Percentiles rank a stretch among this genome's conserved stretches.
phyloP scores from a whole-genome alignment of 2,797 vertebrate species.

The Gymnoscopelus braueri region DNA sequence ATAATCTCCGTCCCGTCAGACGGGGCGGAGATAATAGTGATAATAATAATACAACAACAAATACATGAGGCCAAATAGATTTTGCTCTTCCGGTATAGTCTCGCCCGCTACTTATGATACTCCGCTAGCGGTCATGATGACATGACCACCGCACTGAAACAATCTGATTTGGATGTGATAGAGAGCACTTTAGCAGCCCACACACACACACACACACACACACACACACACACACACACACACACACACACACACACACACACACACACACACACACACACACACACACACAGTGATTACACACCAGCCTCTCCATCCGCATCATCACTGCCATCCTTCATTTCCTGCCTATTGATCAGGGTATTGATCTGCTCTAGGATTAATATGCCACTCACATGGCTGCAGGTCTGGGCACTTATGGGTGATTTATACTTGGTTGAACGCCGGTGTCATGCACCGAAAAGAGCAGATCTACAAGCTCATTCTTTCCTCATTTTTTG shows the following conservation, averaged over 20 bases:
- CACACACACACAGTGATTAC: constrained; percentile 37
- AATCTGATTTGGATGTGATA: constrained; percentile 64
- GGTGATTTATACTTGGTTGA: not conserved
- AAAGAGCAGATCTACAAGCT: too few species aligned
- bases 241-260: constrained; percentile 11
- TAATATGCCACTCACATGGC: constrained; percentile 38
- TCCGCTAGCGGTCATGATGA: constrained; percentile 44
- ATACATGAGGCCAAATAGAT: constrained; percentile 7
- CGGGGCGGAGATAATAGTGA: too few species aligned
- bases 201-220: not conserved
- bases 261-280: not conserved
- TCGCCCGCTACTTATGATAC: constrained; percentile 41
- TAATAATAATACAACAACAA: not conserved
- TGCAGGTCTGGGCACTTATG: constrained; percentile 7
- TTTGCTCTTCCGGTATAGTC: constrained; percentile 18
- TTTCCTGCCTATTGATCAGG: constrained; percentile 56
- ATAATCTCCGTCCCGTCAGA: not conserved
- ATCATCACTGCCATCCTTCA: constrained; percentile 52
- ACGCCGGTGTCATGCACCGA: too few species aligned
- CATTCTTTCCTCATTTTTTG: not conserved
- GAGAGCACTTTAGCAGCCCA: constrained; percentile 51
- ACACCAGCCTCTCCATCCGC: constrained; percentile 46
- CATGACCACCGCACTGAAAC: constrained; percentile 38
- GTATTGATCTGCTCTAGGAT: constrained; percentile 60
- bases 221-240: not conserved